Base-by-base conservation (phyloP, 2,888 invertebrate species). In the Dasysyrphus tricinctus region DNA sequence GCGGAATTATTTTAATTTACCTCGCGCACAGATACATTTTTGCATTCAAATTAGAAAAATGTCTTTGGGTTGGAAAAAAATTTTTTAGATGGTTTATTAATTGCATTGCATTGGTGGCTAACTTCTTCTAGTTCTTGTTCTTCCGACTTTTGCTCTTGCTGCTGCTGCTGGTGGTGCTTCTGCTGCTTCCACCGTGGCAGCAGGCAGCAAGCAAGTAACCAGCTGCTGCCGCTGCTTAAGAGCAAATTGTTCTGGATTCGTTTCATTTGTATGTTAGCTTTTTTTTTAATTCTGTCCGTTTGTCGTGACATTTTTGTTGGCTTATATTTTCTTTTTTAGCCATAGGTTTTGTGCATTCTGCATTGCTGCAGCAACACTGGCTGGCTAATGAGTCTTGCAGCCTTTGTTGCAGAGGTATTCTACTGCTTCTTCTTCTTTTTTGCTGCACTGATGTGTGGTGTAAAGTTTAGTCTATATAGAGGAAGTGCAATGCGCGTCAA, bases 401-500 rank as follows among this genome's bases (percentile, higher is more conserved):
- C 24, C 51, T 59, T 70, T 32, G 44, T 32, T 56, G 32, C 51
- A 56, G 14, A 44, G 49, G 65, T 57, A 47, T 14, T 57, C 19
- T 61, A 49, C 61, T 16, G 39, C 9, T 49, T 19, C 1, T 51
- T 11, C 19, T 14, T 14, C n/a, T 39, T 54, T 11, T 29, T 19
- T 12, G 3, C 12, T 51, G 47, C 32, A 34, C 16, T 29, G 12
- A 29, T 44, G 29, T 47, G 67, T 34, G 49, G 34, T 44, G 59
- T 39, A 63, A 44, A 12, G 32, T 63, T 24, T 44, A 19, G 61
- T 34, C 24, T 54, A 44, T 37, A 56, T 32, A 32, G 59, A 85
- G 85, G 85, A 85, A 85, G 81, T 86, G 82, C 74, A 74, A 75
- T 82, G 82, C 86, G 86, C 86, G 82, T 86, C 63, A 86, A 86